A percentile compares a stretch with the other conserved stretches of the same genome.
These are phyloP conservation scores for Teleiodes luculella DNA, from an alignment of 2,888 invertebrate genomes.

Conservation along the genomic window DNA sequence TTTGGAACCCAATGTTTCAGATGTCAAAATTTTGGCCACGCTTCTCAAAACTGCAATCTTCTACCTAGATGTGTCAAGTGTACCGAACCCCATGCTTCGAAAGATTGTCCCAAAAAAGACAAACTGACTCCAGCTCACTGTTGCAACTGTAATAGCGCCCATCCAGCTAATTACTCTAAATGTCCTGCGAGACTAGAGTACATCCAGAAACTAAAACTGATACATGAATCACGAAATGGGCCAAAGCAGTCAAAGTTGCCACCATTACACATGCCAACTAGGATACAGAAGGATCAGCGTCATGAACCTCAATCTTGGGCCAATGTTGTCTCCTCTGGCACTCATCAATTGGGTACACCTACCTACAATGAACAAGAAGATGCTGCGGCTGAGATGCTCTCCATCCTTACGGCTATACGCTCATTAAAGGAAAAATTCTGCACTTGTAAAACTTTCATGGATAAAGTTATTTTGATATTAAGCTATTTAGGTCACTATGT, in stretches of 20 bases:
- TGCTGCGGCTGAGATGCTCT: too few species aligned
- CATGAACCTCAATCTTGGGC: too few species aligned
- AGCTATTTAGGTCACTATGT: constrained; percentile 16
- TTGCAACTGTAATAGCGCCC: constrained; percentile 20
- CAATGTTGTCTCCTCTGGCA: too few species aligned
- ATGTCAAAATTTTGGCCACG: constrained; percentile 23
- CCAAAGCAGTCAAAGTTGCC: too few species aligned
- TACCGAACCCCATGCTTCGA: constrained; percentile 10
- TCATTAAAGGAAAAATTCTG: too few species aligned
- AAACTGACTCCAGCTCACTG: constrained; percentile 16
- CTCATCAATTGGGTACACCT: too few species aligned
- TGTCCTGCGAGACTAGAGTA: background rate
- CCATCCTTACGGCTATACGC: too few species aligned
- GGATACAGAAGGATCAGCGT: too few species aligned
- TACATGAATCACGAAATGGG: too few species aligned
- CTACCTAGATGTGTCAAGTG: constrained; percentile 21
- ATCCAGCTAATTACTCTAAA: constrained; percentile 14
- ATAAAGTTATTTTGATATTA: constrained; percentile 16
- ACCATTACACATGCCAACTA: too few species aligned
- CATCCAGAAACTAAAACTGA: background rate
- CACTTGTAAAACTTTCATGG: constrained; percentile 7
- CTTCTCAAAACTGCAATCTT: constrained; percentile 21
- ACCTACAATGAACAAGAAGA: too few species aligned
- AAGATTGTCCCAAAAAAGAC: constrained; percentile 19
- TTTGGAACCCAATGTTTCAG: constrained; percentile 22